These are phyloP conservation scores for Spea bombifrons DNA, from an alignment of 2,113 vertebrate species.

Conservation along the genomic window DNA sequence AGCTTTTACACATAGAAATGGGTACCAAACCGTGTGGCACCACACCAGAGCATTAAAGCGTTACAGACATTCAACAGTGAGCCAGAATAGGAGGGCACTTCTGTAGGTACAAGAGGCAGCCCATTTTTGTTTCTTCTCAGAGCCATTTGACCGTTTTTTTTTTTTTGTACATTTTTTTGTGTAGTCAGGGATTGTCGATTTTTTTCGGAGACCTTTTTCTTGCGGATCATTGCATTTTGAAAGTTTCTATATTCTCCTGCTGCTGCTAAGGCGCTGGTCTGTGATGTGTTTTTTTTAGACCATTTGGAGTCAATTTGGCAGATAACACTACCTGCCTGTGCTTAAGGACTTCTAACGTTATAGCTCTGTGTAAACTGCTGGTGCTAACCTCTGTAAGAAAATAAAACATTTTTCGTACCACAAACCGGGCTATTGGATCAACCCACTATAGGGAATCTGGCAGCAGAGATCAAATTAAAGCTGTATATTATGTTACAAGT, in stretches of 20 bases:
- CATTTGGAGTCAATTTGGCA: constrained; percentile 15
- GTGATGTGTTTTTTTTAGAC: constrained; percentile 11
- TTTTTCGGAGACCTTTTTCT: not conserved
- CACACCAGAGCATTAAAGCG: constrained; percentile 37
- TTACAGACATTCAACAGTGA: constrained; percentile 44
- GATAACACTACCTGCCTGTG: constrained; percentile 25
- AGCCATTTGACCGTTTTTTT: not conserved
- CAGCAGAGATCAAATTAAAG: constrained; percentile 10
- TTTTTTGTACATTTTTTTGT: not conserved
- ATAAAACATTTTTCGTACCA: not conserved
- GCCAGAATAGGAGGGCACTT: constrained; percentile 25
- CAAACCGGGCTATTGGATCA: not conserved
- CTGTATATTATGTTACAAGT: constrained; percentile 7
- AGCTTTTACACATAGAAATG: constrained; percentile 36
- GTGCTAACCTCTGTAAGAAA: constrained; percentile 11
- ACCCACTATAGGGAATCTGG: not conserved
- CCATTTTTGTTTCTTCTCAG: not conserved
- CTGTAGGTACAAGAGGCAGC: constrained; percentile 20
- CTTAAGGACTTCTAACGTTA: not conserved
- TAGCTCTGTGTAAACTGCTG: constrained; percentile 9
- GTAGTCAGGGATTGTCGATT: constrained; percentile 13
- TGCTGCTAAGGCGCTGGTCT: constrained; percentile 26
- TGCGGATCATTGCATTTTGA: not conserved
- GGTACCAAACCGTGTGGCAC: constrained; percentile 39
- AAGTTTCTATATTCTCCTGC: constrained; percentile 1